Conservation (phyloP, 2,888 invertebrate species). For the Amblyjoppa fuscipennis region DNA sequence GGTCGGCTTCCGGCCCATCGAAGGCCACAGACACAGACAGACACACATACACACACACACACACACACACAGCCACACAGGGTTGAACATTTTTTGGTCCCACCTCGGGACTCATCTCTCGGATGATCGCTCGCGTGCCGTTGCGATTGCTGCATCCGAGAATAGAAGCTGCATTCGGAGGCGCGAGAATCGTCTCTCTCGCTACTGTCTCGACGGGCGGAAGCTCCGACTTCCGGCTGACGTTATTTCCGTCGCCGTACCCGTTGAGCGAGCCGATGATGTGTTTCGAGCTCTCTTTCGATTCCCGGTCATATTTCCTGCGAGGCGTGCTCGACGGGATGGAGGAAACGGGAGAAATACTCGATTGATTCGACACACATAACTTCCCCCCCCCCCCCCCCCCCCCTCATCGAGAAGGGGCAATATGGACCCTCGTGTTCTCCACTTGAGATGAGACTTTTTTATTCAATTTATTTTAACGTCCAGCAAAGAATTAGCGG, state of each 20-base stretch:
- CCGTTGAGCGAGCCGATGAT: neutral
- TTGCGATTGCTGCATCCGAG: slow-evolving; percentile 52
- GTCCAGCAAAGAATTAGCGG: no score
- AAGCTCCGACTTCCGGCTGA: slow-evolving; percentile 68
- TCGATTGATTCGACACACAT: neutral
- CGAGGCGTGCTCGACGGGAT: neutral
- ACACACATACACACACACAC: neutral
- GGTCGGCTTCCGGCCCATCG: slow-evolving; percentile 35
- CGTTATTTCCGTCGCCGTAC: slow-evolving; percentile 65
- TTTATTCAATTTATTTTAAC: no score
- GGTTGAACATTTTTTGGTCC: slow-evolving; percentile 7
- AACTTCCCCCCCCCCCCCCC: neutral
- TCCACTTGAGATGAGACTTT: neutral
- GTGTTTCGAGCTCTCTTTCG: slow-evolving; percentile 23
- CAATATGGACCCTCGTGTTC: no score
- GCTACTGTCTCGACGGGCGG: slow-evolving; percentile 64
- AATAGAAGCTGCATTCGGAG: slow-evolving; percentile 66
- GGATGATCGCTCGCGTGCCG: neutral
- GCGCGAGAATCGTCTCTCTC: slow-evolving; percentile 49
- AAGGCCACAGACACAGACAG: neutral
- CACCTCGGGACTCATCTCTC: slow-evolving; percentile 2
- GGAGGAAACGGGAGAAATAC: slow-evolving; percentile 15
- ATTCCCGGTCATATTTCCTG: slow-evolving; percentile 16
- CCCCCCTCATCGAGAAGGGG: no score
- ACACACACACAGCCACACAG: neutral